A percentile compares a stretch with the other conserved stretches of the same genome.
Conservation (phyloP, 2,113 vertebrate genomes). For the Pyrgilauda ruficollis region DNA sequence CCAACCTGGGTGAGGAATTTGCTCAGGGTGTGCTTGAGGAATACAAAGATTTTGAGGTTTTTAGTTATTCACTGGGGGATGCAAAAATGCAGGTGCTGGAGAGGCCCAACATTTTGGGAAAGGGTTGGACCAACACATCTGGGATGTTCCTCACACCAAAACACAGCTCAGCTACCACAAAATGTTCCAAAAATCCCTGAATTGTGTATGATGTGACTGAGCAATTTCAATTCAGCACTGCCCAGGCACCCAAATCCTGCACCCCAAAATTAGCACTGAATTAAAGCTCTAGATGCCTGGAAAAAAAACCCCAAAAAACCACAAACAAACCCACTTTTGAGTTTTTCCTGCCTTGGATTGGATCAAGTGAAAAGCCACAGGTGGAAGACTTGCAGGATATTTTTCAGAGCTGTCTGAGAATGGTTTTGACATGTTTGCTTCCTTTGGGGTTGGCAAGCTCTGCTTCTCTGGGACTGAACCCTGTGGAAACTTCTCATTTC, state of each 20-base stretch:
- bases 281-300: not conserved
- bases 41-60: not conserved
- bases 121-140: not conserved
- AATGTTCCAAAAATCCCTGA: not conserved
- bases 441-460: not conserved
- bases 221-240: accelerated
- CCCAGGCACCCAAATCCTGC: not conserved
- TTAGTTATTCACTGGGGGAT: not conserved
- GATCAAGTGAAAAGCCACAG: not conserved
- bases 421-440: not conserved
- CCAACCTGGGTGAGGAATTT: conserved; percentile 16
- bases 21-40: not conserved
- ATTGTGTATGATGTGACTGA: not conserved
- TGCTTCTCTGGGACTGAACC: not conserved
- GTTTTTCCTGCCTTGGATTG: not conserved
- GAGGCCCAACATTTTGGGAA: not conserved
- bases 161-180: not conserved
- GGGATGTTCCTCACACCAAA: not conserved
- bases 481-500: not conserved
- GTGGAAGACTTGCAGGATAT: not conserved
- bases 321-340: not conserved
- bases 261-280: not conserved
- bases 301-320: not conserved
- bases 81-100: not conserved
- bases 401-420: not conserved